Percentiles rank a stretch among this genome's conserved stretches.
Evolutionary conservation across 2,797 vertebrate species (phyloP).

Genomic region (Sitta carolinensis): DNA sequence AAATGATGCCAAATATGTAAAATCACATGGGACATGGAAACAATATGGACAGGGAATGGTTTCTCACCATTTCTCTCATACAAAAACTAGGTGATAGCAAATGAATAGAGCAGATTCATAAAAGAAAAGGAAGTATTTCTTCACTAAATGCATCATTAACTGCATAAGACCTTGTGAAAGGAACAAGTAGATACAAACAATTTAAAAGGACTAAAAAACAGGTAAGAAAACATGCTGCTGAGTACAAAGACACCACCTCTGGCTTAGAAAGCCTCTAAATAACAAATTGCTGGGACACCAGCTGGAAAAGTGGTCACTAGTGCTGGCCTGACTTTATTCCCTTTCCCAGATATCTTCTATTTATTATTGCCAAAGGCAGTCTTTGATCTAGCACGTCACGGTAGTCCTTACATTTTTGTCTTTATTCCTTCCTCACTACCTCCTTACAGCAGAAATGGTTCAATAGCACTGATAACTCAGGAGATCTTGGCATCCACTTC

Average conservation of each 20-base stretch:
- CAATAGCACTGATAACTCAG: neutral
- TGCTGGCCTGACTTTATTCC: neutral
- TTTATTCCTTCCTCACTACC: neutral
- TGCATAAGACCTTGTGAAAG: neutral
- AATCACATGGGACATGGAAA: neutral
- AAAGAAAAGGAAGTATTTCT: slow-evolving; percentile 13
- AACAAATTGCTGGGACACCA: neutral
- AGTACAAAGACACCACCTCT: neutral
- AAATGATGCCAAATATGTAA: neutral
- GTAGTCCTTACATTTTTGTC: neutral
- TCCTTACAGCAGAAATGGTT: neutral
- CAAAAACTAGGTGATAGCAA: neutral
- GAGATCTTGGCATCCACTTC: neutral
- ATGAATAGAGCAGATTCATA: neutral
- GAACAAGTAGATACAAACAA: neutral
- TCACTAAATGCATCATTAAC: neutral
- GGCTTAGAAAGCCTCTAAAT: neutral
- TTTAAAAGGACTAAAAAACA: neutral
- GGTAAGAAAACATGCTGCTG: neutral
- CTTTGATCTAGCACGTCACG: neutral
- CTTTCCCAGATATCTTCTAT: neutral
- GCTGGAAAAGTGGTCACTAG: neutral
- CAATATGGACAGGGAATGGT: neutral
- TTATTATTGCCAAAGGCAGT: neutral
- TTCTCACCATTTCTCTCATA: neutral